Evolutionary conservation across 2,888 invertebrate species (phyloP), one percentile per base, ranked within the genome.

Genomic region (Mycogona germanica): DNA sequence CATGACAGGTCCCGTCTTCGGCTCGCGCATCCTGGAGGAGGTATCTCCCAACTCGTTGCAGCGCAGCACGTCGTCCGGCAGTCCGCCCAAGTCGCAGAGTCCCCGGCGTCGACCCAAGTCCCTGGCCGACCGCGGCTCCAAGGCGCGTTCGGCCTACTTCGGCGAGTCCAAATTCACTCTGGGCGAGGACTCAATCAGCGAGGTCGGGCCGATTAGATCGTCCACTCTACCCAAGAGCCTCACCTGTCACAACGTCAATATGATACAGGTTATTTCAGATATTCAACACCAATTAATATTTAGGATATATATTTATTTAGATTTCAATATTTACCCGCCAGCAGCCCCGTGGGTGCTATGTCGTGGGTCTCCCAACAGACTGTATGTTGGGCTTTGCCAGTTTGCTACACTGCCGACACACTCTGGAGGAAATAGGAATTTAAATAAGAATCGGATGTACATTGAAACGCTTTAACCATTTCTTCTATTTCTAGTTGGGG

Each of bases 71-170:
- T n/a, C n/a, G 12, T 35, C 45, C 26, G 57, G 53, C 49, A 29
- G 53, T 60, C 55, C 48, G 17, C 45, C 50, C n/a, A 53, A 52
- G 19, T 44, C 55, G 19, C 26, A 38, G 7, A 44, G 51, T 12
- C 30, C 47, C 14, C 53, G 40, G 29, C 29, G 35, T n/a, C 47
- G 56, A 12, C 56, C 56, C 7, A 32, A 48, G 28, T 56, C 56
- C 51, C 53, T 62, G 45, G 54, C 62, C 58, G 59, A 64, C 54
- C 58, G 65, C 6, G 51, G 46, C 25, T 32, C 60, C 44, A 69
- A 66, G 60, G 61, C 66, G 37, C 65, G 66, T 28, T 68, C 67
- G 9, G 63, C 26, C 19, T 23, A n/a, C n/a, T n/a, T n/a, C n/a
- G n/a, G n/a, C n/a, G 12, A 12, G 35, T 35, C 12, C 35, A 35